These are phyloP conservation scores for Vombatus ursinus DNA, from an alignment of 2,113 vertebrate genomes.

Conservation along the genomic window DNA sequence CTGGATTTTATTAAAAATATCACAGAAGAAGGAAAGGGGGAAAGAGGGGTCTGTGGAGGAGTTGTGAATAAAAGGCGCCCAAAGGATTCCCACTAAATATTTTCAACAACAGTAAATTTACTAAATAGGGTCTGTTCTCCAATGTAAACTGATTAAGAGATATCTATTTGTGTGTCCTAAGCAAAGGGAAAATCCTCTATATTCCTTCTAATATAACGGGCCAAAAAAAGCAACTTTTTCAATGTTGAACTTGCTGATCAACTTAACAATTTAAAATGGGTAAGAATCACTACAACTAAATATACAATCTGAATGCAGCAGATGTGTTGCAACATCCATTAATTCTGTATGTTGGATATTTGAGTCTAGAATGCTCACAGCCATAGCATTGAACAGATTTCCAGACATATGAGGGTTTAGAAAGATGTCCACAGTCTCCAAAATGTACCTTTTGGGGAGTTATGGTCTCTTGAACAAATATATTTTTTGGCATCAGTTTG, in stretches of 20 bases:
- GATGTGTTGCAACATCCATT: background rate
- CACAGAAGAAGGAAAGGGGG: background rate
- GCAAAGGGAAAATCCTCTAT: conserved; percentile 23
- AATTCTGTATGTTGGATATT: conserved; percentile 11
- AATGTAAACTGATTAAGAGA: background rate
- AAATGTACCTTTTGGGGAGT: conserved; percentile 59
- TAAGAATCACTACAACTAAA: background rate
- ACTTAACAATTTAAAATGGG: background rate
- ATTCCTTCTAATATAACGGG: background rate
- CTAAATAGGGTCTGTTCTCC: background rate
- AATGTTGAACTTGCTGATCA: background rate
- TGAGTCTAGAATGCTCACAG: conserved; percentile 1
- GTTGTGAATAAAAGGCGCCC: background rate
- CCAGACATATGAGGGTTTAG: conserved; percentile 54
- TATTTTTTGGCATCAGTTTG: conserved; percentile 68
- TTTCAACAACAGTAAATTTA: conserved; percentile 17
- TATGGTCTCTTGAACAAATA: conserved; percentile 71
- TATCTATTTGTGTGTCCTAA: conserved; percentile 3
- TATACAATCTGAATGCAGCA: background rate
- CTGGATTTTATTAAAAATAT: conserved; percentile 33
- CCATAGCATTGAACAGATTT: conserved; percentile 41
- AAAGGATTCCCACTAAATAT: background rate
- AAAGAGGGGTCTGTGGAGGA: background rate
- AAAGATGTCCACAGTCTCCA: conserved; percentile 40
- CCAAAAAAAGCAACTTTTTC: background rate